Conservation (phyloP, 2,888 invertebrate genomes). For the Amaurobius ferox region DNA sequence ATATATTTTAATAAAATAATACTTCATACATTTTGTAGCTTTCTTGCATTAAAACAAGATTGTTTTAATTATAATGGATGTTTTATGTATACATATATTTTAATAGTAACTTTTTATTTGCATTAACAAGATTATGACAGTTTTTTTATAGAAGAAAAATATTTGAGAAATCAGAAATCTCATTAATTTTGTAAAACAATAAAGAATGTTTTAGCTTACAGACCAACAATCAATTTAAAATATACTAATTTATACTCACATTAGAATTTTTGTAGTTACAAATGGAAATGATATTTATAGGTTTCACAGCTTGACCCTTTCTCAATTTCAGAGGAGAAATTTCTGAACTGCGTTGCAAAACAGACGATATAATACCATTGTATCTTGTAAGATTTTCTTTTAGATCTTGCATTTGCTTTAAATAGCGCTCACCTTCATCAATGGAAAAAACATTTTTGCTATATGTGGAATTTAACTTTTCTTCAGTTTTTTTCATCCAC, state of each 20-base stretch:
- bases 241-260: too few relatives aligned
- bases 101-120: too few relatives aligned
- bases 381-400: conserved; percentile 93
- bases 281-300: conserved; percentile 90
- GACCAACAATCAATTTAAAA: too few relatives aligned
- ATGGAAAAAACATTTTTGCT: conserved; percentile 95
- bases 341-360: conserved; percentile 87
- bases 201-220: too few relatives aligned
- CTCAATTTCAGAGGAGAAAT: conserved; percentile 94
- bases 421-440: conserved; percentile 93
- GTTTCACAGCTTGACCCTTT: conserved; percentile 89
- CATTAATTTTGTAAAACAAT: too few relatives aligned
- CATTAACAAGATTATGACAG: too few relatives aligned
- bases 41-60: too few relatives aligned
- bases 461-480: conserved; percentile 93
- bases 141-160: background rate
- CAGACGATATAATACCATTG: conserved; percentile 87
- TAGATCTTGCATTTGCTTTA: conserved; percentile 95
- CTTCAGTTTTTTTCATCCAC: conserved; percentile 87
- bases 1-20: too few relatives aligned
- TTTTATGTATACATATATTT: too few relatives aligned
- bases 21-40: too few relatives aligned
- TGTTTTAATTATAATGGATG: too few relatives aligned
- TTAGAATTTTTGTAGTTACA: conserved; percentile 94
- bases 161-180: background rate